These are phyloP conservation scores for Nyctibius bracteatus DNA, from an alignment of 2,113 vertebrate genomes.

Conservation along the genomic window DNA sequence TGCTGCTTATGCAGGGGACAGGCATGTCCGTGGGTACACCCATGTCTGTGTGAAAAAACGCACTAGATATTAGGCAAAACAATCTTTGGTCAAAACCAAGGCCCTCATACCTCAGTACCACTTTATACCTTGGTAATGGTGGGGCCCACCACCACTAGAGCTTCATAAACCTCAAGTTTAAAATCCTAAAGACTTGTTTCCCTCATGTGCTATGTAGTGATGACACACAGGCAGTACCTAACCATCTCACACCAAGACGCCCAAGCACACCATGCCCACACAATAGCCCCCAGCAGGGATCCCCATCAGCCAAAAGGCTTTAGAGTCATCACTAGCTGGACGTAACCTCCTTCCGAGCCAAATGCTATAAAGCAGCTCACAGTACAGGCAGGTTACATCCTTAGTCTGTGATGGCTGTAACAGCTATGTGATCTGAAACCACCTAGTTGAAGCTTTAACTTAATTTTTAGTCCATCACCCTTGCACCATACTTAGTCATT, in stretches of 20 bases:
- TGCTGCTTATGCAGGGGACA: background rate
- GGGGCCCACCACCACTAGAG: background rate
- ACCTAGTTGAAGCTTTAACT: background rate
- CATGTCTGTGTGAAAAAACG: background rate
- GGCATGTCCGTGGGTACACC: background rate
- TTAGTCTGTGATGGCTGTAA: background rate
- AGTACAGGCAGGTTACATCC: background rate
- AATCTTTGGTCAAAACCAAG: background rate
- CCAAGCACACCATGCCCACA: accelerated
- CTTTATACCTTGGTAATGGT: background rate
- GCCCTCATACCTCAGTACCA: background rate
- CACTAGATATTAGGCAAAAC: background rate
- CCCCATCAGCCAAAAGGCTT: background rate
- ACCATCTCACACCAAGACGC: background rate
- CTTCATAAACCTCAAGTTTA: background rate
- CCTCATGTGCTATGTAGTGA: no score
- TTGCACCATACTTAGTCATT: background rate
- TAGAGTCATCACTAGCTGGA: background rate
- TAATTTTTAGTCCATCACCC: background rate
- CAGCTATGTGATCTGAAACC: background rate
- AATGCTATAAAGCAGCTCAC: background rate
- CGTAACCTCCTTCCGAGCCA: background rate
- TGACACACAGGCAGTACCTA: background rate
- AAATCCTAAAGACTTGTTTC: background rate
- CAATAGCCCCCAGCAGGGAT: accelerated